phyloP scores from a whole-genome alignment of 1,140 invertebrate genomes.

The Drosophila nikananu region DNA sequence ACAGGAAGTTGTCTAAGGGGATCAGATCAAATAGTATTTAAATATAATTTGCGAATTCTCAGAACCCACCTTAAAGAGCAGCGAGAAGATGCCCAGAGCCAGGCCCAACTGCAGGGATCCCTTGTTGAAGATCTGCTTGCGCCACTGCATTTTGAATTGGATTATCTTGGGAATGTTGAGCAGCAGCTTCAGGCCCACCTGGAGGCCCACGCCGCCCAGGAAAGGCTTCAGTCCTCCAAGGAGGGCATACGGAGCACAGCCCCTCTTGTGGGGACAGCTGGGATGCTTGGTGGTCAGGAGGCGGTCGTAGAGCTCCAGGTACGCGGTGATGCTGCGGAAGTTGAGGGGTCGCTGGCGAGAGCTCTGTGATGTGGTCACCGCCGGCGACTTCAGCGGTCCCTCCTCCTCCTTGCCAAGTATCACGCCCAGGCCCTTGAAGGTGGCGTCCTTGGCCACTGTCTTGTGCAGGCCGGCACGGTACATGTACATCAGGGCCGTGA shows the following conservation, averaged over 20 bases:
- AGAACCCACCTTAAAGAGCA: constrained; percentile 87
- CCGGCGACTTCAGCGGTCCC: constrained; percentile 55
- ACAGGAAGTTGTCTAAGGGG: constrained; percentile 86
- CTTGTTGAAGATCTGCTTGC: constrained; percentile 86
- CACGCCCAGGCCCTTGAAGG: constrained; percentile 88
- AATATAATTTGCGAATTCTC: no score
- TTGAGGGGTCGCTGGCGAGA: constrained; percentile 15
- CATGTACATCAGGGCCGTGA: constrained; percentile 87
- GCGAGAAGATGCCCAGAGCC: constrained; percentile 88
- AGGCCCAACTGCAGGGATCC: constrained; percentile 87
- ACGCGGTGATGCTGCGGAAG: constrained; percentile 38
- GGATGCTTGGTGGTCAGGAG: constrained; percentile 84
- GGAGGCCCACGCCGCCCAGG: constrained; percentile 87
- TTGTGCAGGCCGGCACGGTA: constrained; percentile 86
- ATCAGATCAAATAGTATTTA: no score
- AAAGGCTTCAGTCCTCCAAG: constrained; percentile 87
- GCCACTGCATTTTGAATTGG: constrained; percentile 86
- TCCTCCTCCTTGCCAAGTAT: constrained; percentile 88
- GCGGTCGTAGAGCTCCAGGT: constrained; percentile 58
- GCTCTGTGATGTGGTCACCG: constrained; percentile 21
- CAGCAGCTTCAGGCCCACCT: constrained; percentile 86
- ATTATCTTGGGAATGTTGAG: constrained; percentile 85
- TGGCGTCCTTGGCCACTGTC: constrained; percentile 85
- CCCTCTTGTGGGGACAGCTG: constrained; percentile 88
- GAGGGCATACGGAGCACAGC: constrained; percentile 87